Conservation (phyloP, 1,140 invertebrate genomes). For the Drosophila athabasca region DNA sequence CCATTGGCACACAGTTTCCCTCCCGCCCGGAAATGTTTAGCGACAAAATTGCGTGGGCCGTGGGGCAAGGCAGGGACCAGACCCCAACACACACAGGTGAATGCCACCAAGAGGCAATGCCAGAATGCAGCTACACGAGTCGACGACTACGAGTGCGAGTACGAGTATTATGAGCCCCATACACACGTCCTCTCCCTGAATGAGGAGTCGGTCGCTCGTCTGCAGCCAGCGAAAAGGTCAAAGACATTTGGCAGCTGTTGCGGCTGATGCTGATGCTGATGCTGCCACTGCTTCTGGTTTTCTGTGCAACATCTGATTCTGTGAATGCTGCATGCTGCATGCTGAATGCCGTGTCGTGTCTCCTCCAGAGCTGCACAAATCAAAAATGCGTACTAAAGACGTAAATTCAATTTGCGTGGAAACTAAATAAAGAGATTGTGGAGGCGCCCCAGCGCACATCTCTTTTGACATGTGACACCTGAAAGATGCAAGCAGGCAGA, state of each 20-base stretch:
- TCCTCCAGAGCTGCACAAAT: constrained; percentile 49
- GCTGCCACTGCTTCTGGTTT: constrained; percentile 19
- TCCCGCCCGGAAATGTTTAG: constrained; percentile 60
- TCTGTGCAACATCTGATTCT: constrained; percentile 31
- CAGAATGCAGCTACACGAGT: constrained; percentile 32
- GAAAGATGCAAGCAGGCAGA: constrained; percentile 38
- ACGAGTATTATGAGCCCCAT: constrained; percentile 51
- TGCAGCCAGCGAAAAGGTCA: constrained; percentile 62
- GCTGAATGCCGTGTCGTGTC: no score
- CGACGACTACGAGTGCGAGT: no score
- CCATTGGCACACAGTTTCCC: constrained; percentile 43
- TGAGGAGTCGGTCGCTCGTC: no score
- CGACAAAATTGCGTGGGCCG: constrained; percentile 50
- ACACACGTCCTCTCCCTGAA: neutral
- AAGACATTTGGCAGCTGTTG: constrained; percentile 65
- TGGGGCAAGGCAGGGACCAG: constrained; percentile 23
- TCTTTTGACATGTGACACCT: constrained; percentile 70
- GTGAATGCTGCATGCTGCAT: no score
- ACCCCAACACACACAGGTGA: constrained; percentile 60
- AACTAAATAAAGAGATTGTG: constrained; percentile 33
- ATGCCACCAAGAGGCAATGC: constrained; percentile 65
- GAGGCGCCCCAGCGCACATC: constrained; percentile 36
- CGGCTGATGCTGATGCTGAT: constrained; percentile 7
- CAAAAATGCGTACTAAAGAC: constrained; percentile 81
- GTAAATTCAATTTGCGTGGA: constrained; percentile 72